phyloP scores from a whole-genome alignment of 2,888 invertebrate genomes.

The Rhorus exstirpatorius region DNA sequence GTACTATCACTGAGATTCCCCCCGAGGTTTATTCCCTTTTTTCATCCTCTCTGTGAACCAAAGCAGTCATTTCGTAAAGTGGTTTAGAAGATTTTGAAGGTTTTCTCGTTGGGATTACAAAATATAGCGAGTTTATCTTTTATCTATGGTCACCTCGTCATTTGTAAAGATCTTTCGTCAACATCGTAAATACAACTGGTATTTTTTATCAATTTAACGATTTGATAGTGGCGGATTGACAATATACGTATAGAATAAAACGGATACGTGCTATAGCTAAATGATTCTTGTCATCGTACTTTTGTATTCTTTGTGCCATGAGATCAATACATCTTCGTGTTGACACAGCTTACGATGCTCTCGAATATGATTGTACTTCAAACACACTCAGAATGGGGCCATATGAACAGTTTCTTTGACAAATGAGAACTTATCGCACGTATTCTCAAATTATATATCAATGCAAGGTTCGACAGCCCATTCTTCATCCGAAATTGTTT shows the following conservation, averaged over 20 bases:
- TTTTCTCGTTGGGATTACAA: constrained; percentile 43
- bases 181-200: constrained; percentile 46
- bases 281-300: constrained; percentile 20
- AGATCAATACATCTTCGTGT: constrained; percentile 34
- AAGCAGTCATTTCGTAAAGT: constrained; percentile 64
- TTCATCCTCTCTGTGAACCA: constrained; percentile 36
- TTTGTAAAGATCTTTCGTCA: constrained; percentile 25
- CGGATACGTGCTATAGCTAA: not conserved
- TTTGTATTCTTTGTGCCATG: constrained; percentile 5
- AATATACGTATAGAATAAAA: constrained; percentile 56
- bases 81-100: constrained; percentile 63
- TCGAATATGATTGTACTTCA: constrained; percentile 38
- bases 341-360: constrained; percentile 51
- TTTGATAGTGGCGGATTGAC: constrained; percentile 9
- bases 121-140: constrained; percentile 26
- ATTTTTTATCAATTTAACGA: constrained; percentile 14
- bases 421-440: constrained; percentile 47
- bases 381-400: constrained; percentile 1
- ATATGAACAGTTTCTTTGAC: not conserved
- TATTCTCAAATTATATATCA: constrained; percentile 14
- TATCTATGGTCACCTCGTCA: constrained; percentile 5
- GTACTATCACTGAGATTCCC: constrained; percentile 53
- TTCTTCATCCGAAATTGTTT: not conserved
- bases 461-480: constrained; percentile 8
- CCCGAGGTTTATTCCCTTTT: constrained; percentile 51